phyloP scores from a whole-genome alignment of 2,888 invertebrate species.

The Pandemis cinnamomeana region DNA sequence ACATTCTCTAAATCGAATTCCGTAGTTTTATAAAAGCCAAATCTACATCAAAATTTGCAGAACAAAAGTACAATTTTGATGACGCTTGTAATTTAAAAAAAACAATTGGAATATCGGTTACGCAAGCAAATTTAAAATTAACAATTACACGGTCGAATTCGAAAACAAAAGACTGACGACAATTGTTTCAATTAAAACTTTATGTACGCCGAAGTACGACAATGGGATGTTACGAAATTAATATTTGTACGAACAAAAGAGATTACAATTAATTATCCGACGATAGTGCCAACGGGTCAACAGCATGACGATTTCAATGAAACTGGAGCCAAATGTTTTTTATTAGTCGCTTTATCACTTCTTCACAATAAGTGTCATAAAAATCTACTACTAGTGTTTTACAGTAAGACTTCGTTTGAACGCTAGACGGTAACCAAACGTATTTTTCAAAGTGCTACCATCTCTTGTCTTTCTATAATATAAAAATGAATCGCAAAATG shows the following conservation, averaged over 20 bases:
- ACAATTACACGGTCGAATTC: slow-evolving; percentile 20
- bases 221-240: slow-evolving; percentile 33
- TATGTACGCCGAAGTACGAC: slow-evolving; percentile 18
- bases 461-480: too few relatives aligned
- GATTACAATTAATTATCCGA: slow-evolving; percentile 29
- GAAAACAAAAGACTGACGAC: slow-evolving; percentile 36
- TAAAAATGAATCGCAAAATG: too few relatives aligned
- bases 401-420: neutral
- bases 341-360: neutral
- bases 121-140: slow-evolving; percentile 21
- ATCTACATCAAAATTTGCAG: neutral
- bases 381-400: neutral
- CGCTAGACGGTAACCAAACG: neutral
- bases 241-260: slow-evolving; percentile 29
- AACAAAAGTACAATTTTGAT: neutral
- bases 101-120: slow-evolving; percentile 7
- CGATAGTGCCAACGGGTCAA: slow-evolving; percentile 17
- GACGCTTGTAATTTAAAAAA: slow-evolving; percentile 14
- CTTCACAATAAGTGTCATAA: neutral
- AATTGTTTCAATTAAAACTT: slow-evolving; percentile 38
- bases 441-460: neutral
- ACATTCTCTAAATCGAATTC: neutral
- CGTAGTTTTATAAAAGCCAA: neutral
- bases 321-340: slow-evolving; percentile 13
- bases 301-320: slow-evolving; percentile 13